These are phyloP conservation scores for Plestiodon gilberti DNA, from an alignment of 2,113 vertebrate genomes.

Conservation along the genomic window DNA sequence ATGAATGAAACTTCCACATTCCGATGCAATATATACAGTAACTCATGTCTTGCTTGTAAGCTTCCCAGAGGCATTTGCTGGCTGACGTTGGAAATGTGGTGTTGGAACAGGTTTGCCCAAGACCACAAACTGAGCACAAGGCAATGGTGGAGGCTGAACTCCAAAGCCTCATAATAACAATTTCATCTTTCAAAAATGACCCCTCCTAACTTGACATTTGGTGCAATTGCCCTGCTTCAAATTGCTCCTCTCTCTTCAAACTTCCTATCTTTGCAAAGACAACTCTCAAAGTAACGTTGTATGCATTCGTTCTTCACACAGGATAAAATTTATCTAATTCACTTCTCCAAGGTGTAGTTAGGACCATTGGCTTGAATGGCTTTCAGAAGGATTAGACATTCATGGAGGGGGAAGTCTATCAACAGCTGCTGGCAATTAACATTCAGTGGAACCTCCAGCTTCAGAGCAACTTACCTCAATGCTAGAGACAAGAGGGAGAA, in stretches of 20 bases:
- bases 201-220: no score
- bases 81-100: background rate
- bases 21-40: background rate
- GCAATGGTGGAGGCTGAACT: background rate
- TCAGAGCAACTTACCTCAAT: background rate
- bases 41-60: background rate
- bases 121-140: background rate
- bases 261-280: background rate
- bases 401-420: background rate
- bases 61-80: background rate
- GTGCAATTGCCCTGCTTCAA: background rate
- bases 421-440: background rate
- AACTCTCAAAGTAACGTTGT: background rate
- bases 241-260: background rate
- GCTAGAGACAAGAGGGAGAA: background rate
- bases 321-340: background rate
- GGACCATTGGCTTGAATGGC: background rate
- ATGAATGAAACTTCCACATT: background rate
- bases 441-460: background rate
- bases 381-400: background rate
- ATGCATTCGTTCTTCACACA: background rate
- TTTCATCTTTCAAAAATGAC: background rate
- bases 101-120: background rate
- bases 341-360: background rate
- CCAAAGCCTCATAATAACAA: background rate